Evolutionary conservation across 2,888 invertebrate species (phyloP), one percentile per base, ranked within the genome.

Genomic region (Euplexia lucipara): DNA sequence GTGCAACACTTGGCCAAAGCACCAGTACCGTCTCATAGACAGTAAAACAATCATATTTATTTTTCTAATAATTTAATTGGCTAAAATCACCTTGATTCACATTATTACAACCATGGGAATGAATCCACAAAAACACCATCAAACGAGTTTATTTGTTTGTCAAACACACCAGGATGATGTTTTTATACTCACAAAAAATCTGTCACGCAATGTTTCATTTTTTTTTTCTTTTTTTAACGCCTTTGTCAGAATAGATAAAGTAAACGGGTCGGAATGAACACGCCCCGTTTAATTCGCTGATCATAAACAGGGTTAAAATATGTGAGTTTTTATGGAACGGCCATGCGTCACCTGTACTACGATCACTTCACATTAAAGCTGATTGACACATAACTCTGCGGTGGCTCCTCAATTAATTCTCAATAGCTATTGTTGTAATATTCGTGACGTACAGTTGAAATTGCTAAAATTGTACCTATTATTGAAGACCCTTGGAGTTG

Each of bases 211-310:
- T 37, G 14, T 20, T 48, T 7, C 12, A 1, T 14, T 16, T 14
- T 62, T 20, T 37, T 30, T 18, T 6, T 34, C 9, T 32, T 9
- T 18, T 41, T 16, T 42, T 26, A 42, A 20, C 48, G 30, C 16
- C 62, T 47, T 26, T 45, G 56, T 63, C 66, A 47, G 45, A 63
- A 57, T 54, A 60, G 39, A 74, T 82, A 74, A 82, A 78, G 67
- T 75, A 57, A 75, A 80, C 58, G 72, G 63, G 44, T 48, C 45
- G 76, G 71, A 78, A 75, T 66, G 53, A 62, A 64, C 63, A 67
- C 59, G 69, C 58, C n/a, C n/a, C 66, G 53, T 75, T 79, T 61
- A 73, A 72, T 74, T 64, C 48, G 30, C 58, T 49, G 57, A 48
- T 60, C 70, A 61, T 65, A 70, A 72, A 70, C 7, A 53, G 22